phyloP scores from a whole-genome alignment of 2,888 invertebrate genomes.

The Melanostoma mellinum region DNA sequence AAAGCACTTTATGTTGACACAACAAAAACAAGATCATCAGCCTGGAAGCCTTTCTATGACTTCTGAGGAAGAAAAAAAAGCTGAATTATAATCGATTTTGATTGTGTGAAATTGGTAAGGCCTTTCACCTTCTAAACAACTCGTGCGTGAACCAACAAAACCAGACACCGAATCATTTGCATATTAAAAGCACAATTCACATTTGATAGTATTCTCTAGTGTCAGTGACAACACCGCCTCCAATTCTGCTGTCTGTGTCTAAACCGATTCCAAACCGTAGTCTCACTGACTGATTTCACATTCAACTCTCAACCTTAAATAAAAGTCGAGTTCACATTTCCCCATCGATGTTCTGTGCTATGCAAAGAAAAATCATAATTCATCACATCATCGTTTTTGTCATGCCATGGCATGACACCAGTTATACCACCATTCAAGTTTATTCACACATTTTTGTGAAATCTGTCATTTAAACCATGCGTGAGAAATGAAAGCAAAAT shows the following conservation, averaged over 20 bases:
- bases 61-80: no score
- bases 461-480: slow-evolving; percentile 36
- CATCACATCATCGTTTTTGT: slow-evolving; percentile 21
- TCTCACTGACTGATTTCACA: no score
- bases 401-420: slow-evolving; percentile 18
- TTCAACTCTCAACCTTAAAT: slow-evolving; percentile 3
- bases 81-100: no score
- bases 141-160: no score
- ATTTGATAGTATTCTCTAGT: no score
- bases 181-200: no score
- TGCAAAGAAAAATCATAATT: slow-evolving; percentile 6
- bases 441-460: not conserved
- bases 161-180: no score
- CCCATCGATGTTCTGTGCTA: slow-evolving; percentile 2
- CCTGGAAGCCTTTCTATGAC: no score
- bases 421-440: not conserved
- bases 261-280: not conserved
- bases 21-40: no score
- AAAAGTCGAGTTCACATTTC: not conserved
- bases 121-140: no score
- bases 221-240: not conserved
- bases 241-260: not conserved
- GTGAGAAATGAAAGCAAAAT: slow-evolving; percentile 36
- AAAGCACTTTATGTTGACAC: no score
- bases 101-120: no score